Percentiles rank a stretch among this genome's conserved stretches.
Conservation (phyloP, 2,113 vertebrate genomes). For the Azemiops feae region DNA sequence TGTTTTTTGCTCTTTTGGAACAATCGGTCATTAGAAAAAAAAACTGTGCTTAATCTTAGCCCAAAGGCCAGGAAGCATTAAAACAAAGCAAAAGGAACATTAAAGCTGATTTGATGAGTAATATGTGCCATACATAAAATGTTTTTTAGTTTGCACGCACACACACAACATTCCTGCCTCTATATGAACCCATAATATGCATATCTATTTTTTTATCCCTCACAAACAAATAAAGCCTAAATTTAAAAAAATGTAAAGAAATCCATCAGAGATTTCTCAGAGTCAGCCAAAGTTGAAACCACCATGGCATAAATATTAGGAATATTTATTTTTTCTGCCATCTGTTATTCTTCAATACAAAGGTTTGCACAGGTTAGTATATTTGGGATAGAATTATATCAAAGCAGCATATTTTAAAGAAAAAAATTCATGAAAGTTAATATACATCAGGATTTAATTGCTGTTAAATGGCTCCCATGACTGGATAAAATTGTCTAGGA, state of each 20-base stretch:
- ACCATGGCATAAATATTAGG: background rate
- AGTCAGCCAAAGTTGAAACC: background rate
- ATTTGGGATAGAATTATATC: background rate
- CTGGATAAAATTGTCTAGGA: background rate
- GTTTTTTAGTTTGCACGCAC: background rate
- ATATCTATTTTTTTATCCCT: background rate
- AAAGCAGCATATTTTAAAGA: background rate
- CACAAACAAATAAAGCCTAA: background rate
- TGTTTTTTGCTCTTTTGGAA: conserved; percentile 30
- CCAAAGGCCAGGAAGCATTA: background rate
- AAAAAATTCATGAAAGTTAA: background rate
- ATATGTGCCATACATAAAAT: conserved; percentile 26
- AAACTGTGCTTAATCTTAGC: background rate
- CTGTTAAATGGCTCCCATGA: background rate
- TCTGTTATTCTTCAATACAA: background rate
- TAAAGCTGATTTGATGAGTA: conserved; percentile 37
- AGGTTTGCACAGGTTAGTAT: background rate
- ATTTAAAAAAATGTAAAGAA: background rate
- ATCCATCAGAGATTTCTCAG: background rate
- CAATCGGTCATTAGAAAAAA: conserved; percentile 36
- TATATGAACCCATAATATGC: background rate
- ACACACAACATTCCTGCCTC: background rate
- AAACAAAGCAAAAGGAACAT: background rate
- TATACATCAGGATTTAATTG: background rate
- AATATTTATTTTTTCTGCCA: background rate